Percentiles rank a stretch among this genome's conserved stretches.
Evolutionary conservation across 2,797 vertebrate species (phyloP).

Genomic region (Coreius guichenoti): DNA sequence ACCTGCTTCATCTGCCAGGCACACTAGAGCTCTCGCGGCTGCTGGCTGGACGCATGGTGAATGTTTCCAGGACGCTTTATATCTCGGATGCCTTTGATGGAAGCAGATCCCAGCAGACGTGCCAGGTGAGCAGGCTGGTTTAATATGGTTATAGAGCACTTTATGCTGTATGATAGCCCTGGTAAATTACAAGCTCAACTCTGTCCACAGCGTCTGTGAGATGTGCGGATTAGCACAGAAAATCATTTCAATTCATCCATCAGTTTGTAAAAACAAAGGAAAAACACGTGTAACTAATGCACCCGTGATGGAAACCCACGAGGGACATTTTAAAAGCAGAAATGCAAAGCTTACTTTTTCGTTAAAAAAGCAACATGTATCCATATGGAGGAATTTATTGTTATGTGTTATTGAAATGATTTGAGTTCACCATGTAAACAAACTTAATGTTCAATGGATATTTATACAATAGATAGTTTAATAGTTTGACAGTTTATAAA

Average conservation of each 20-base stretch:
- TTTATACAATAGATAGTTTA: neutral
- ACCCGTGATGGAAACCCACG: neutral
- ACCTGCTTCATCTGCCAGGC: slow-evolving; percentile 36
- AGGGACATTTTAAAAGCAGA: neutral
- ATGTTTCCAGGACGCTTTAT: slow-evolving; percentile 1
- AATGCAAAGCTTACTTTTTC: neutral
- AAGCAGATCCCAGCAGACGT: neutral
- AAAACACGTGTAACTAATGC: neutral
- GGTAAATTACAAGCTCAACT: neutral
- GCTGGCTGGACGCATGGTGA: slow-evolving; percentile 12
- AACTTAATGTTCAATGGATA: neutral
- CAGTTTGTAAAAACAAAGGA: neutral
- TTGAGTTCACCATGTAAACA: neutral
- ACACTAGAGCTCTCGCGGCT: slow-evolving; percentile 5
- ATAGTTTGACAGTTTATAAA: no score
- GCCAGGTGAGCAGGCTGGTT: slow-evolving; percentile 4
- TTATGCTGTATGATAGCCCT: neutral
- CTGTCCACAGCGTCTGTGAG: neutral
- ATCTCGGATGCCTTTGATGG: slow-evolving; percentile 34
- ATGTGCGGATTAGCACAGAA: neutral
- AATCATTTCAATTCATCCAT: neutral
- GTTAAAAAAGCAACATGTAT: neutral
- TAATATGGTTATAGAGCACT: neutral
- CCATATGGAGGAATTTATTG: neutral
- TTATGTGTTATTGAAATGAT: neutral